These are phyloP conservation scores for Pantherophis alleghaniensis DNA, from an alignment of 2,797 vertebrate species.

Conservation along the genomic window DNA sequence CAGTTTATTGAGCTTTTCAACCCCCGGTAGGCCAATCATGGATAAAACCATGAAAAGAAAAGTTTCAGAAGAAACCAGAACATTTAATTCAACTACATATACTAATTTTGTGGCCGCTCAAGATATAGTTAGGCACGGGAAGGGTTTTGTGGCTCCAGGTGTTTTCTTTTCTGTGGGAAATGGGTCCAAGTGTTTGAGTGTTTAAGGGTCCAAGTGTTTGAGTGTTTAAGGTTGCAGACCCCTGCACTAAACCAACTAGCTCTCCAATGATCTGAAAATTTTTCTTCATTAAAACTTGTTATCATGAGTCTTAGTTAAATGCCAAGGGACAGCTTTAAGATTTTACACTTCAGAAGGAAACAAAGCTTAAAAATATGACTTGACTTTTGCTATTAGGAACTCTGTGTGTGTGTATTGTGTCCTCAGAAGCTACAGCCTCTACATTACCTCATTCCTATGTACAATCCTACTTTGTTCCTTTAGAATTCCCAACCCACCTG, in stretches of 20 bases:
- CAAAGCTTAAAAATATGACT: not conserved
- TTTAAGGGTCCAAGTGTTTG: too few species aligned
- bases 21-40: too few species aligned
- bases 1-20: too few species aligned
- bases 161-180: too few species aligned
- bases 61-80: too few species aligned
- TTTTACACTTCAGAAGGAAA: not conserved
- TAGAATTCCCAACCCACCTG: slow-evolving; percentile 12
- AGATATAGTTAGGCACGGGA: too few species aligned
- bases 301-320: slow-evolving; percentile 14
- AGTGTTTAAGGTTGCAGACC: too few species aligned
- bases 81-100: too few species aligned
- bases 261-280: not conserved
- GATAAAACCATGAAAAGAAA: too few species aligned
- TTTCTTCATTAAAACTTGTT: slow-evolving; percentile 8
- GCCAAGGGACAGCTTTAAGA: slow-evolving; percentile 26
- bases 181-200: too few species aligned
- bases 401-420: not conserved
- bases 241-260: not conserved
- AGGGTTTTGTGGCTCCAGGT: too few species aligned
- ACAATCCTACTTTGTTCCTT: not conserved
- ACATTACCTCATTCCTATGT: not conserved
- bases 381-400: slow-evolving; percentile 20
- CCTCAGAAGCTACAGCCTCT: not conserved
- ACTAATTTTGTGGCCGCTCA: too few species aligned